Base-by-base conservation (phyloP, 2,797 vertebrate species). In the Bradypodion ventrale region DNA sequence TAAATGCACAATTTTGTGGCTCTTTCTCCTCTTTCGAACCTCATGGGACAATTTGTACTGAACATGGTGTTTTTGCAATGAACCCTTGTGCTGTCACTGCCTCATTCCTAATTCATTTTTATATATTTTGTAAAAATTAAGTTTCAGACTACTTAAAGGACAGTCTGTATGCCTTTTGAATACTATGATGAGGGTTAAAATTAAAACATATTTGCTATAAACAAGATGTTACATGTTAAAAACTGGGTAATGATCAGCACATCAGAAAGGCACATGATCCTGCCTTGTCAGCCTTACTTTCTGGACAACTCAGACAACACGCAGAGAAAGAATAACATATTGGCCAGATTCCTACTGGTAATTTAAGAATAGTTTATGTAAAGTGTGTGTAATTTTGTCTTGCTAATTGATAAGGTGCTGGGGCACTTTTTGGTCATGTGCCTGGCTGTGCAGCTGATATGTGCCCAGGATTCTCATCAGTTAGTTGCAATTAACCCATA, bases 21-120 rank as follows among this genome's bases (percentile, higher is more conserved):
- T 29, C 42, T 60, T 65, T 62, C n/a, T 65, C 10, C 29, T 65
- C n/a, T 65, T 29, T 32, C n/a, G 83, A 90, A 80, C 85, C 80
- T 84, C 77, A 65, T 89, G 65, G 82, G 66, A 83, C 46, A 87
- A 69, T 87, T 90, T 92, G 87, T 84, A 84, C 66, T 72, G 82
- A 87, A 32, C 21, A 68, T 84, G 89, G 75, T 91, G 87, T 85
- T 93, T 91, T 91, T 89, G 6, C 69, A 87, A 49, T 2, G 76
- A 49, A 83, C 89, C 90, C 68, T 88, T 89, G 79, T 82, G 78
- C 73, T 86, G 35, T 66, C 29, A 59, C 87, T 83, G 70, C 74
- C 59, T 3, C 3, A n/a, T 9, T 88, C 16, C 72, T 0, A 0
- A 82, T 29, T 87, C 12, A 10, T 85, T 44, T 7, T 37, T 21